Conservation (phyloP, 2,113 vertebrate genomes). For the Synchiropus splendidus region DNA sequence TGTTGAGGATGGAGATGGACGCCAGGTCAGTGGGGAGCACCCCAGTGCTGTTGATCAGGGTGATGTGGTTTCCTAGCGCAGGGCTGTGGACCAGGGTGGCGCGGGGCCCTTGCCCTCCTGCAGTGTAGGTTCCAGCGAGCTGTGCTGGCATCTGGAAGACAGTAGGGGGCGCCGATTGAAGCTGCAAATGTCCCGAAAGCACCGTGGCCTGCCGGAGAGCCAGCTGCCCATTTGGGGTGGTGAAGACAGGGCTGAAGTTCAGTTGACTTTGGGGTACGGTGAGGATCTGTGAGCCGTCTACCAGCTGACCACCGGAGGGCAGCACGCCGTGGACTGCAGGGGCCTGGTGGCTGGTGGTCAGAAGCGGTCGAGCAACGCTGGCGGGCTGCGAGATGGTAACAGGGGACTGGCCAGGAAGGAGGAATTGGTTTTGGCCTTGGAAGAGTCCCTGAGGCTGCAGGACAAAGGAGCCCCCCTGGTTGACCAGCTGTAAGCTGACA, state of each 20-base stretch:
- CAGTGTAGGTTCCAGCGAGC: slow-evolving; percentile 56
- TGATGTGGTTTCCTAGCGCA: slow-evolving; percentile 66
- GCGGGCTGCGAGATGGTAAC: slow-evolving; percentile 54
- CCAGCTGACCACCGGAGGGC: slow-evolving; percentile 51
- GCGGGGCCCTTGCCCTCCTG: slow-evolving; percentile 53
- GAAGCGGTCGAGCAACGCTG: slow-evolving; percentile 38
- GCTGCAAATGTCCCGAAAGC: slow-evolving; percentile 64
- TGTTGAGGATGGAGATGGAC: slow-evolving; percentile 65
- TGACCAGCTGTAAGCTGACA: slow-evolving; percentile 67
- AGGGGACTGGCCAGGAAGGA: slow-evolving; percentile 64
- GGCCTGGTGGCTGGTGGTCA: slow-evolving; percentile 44
- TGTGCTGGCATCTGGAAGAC: slow-evolving; percentile 73
- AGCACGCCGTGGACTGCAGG: slow-evolving; percentile 37
- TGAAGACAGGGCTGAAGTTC: slow-evolving; percentile 70
- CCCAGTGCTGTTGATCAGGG: slow-evolving; percentile 63
- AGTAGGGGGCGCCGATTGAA: slow-evolving; percentile 61
- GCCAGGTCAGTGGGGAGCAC: slow-evolving; percentile 52
- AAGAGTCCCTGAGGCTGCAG: slow-evolving; percentile 72
- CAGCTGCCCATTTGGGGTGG: slow-evolving; percentile 63
- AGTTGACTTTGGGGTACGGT: slow-evolving; percentile 64
- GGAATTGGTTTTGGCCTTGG: slow-evolving; percentile 67
- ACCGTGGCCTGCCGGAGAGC: slow-evolving; percentile 64
- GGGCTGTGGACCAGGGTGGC: slow-evolving; percentile 63
- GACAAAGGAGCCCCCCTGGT: slow-evolving; percentile 69
- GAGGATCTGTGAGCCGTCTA: slow-evolving; percentile 65